Base-by-base conservation (phyloP, 2,113 vertebrate genomes). In the Mormoops blainvillei region DNA sequence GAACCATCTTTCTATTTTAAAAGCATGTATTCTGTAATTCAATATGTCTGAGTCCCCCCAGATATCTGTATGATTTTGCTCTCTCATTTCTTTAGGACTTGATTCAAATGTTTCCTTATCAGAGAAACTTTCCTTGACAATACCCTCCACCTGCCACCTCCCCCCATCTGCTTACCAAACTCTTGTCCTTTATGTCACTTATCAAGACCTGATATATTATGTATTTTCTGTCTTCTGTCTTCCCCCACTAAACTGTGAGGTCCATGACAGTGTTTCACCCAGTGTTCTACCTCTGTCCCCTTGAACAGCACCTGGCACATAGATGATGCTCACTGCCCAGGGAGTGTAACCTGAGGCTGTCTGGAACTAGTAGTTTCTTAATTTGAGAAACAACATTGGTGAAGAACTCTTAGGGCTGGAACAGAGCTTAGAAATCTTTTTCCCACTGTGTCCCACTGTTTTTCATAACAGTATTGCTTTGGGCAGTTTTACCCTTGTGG, bases 1-100 rank as follows among this genome's bases (percentile, higher is more conserved):
- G 43, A 74, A 86, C 85, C 7, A 89, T 88, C 74, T 95, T 91
- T 38, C 94, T 92, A 11, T 88, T 96, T 92, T 52, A 94, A 96
- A 95, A 88, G 43, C 41, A 89, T 67, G 14, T 52, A 70, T 78
- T 85, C 88, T 82, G 10, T 91, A 91, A 88, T 18, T 95, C 67
- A 86, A 0, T 83, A 52, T 63, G 54, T 71, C 77, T 86, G 63
- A 91, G 24, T 56, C 19, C n/a, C n/a, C 89, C 71, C 89, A 93
- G 50, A 58, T 58, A 77, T 5, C 7, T 78, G 7, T 43, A 13
- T 94, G 54, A 78, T 43, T 87, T 78, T 92, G 56, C 41, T 52
- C 9, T 31, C 63, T 90, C 33, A 31, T 73, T 92, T 65, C 56
- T 96, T 81, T 85, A 56, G 36, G 65, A 83, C 61, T 97, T 70